Evolutionary conservation across 2,888 invertebrate species (phyloP).

Genomic region (Aleiodes leptofemur): DNA sequence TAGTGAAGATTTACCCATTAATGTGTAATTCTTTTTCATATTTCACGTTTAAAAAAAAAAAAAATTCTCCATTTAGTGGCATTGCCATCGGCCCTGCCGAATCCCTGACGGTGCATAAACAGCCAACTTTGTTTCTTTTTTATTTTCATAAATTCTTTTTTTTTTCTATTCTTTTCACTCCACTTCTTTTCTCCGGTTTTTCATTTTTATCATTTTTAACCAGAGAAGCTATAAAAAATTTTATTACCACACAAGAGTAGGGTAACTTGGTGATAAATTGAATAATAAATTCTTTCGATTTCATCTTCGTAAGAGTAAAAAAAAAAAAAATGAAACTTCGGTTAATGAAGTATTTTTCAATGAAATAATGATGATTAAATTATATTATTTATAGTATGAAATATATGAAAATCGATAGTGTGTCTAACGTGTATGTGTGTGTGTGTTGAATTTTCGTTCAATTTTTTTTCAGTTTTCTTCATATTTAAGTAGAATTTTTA

Average conservation of each 20-base stretch:
- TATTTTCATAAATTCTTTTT: neutral
- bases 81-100: conserved; percentile 44
- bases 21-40: conserved; percentile 10
- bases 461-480: no score
- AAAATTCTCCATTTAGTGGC: conserved; percentile 36
- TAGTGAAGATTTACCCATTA: conserved; percentile 43
- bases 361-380: conserved; percentile 10
- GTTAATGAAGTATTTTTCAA: neutral
- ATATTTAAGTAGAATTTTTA: neutral
- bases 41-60: conserved; percentile 16
- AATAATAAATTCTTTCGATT: conserved; percentile 12
- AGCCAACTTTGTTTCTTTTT: conserved; percentile 49
- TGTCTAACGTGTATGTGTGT: neutral
- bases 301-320: neutral
- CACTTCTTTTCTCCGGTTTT: conserved; percentile 6
- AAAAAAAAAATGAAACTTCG: no score
- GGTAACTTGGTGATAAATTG: conserved; percentile 25
- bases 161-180: neutral
- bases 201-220: neutral
- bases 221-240: conserved; percentile 32
- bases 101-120: conserved; percentile 53
- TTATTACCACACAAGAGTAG: conserved; percentile 16
- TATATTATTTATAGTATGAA: neutral
- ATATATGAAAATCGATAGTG: neutral
- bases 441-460: neutral